Evolutionary conservation across 2,888 invertebrate species (phyloP), one percentile per base, ranked within the genome.

Genomic region (Protodeltote pygarga): DNA sequence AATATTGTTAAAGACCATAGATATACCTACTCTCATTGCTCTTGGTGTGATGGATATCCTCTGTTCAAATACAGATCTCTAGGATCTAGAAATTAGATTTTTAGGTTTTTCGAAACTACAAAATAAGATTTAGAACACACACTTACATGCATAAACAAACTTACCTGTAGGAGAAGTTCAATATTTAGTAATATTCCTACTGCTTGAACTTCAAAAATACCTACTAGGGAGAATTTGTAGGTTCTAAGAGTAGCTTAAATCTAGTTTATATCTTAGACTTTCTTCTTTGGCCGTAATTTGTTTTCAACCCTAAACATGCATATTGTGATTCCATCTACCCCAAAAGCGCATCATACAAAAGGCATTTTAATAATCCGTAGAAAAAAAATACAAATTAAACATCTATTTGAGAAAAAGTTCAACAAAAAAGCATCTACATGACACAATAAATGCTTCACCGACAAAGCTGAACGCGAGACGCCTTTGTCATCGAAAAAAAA

Each of bases 401-500:
- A 23, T 37, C 10, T 14, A 52, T 32, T 16, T 21, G 0, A 20
- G 4, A 37, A 47, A 65, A 61, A 47, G 5, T 8, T 13, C 5
- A 0, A 0, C n/a, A 20, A 51, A 59, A 61, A 58, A 41, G 29
- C 39, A 47, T 49, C 49, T 40, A 52, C 35, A 61, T 59, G 47
- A 59, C 60, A 67, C 31, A 64, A 59, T 59, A 59, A n/a, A 63
- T 48, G 32, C 39, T 49, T 55, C 50, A 60, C 52, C 65, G 60
- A 55, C 65, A 65, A 65, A 64, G 65, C 27, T 31, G 64, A 27
- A 55, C 51, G 61, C 41, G 50, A 65, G 65, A 64, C 64, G 74
- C 70, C 70, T 66, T 50, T 73, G 70, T 77, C 75, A 61, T 54
- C 28, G 40, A 29, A 44, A 49, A 57, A 73, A 82, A 81, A 81